These are phyloP conservation scores for Sanderia malayensis DNA, from an alignment of 30 jellyfish, hydroid and myxozoan species.

Conservation along the genomic window DNA sequence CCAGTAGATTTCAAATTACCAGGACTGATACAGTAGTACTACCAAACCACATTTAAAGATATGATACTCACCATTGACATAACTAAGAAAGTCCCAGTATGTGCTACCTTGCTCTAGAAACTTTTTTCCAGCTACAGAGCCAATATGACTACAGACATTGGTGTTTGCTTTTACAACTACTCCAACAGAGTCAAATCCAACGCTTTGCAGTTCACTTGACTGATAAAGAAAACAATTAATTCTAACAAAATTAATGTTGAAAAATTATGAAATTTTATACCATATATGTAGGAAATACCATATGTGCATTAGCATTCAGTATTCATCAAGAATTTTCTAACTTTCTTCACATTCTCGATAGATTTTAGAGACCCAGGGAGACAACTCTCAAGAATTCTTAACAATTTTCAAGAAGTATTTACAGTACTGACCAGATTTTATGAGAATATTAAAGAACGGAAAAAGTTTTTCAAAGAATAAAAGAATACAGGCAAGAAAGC, in stretches of 20 bases:
- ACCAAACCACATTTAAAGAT: conserved; percentile 4
- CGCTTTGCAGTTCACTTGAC: conserved; percentile 37
- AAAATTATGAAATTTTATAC: background rate
- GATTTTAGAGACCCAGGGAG: conserved; percentile 13
- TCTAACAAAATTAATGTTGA: conserved; percentile 2
- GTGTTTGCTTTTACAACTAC: conserved; percentile 33
- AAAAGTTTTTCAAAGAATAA: background rate
- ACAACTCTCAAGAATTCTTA: conserved; percentile 11
- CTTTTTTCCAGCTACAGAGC: conserved; percentile 30
- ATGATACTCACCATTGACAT: conserved; percentile 11
- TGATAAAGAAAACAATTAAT: conserved; percentile 9
- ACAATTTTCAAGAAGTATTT: conserved; percentile 1
- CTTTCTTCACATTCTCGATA: background rate
- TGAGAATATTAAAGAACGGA: conserved; percentile 4
- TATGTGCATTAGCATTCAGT: conserved; percentile 5
- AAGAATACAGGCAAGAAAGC: conserved; percentile 3
- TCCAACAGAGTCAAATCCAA: conserved; percentile 36
- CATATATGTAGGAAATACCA: background rate
- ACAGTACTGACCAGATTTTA: conserved; percentile 4
- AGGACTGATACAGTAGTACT: background rate
- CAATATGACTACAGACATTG: conserved; percentile 30
- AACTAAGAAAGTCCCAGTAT: conserved; percentile 11
- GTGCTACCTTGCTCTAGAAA: conserved; percentile 28
- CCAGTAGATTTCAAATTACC: background rate
- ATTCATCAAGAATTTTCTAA: conserved; percentile 1